These are phyloP conservation scores for Brachyopa scutellaris DNA, from an alignment of 2,888 invertebrate species.

Conservation along the genomic window DNA sequence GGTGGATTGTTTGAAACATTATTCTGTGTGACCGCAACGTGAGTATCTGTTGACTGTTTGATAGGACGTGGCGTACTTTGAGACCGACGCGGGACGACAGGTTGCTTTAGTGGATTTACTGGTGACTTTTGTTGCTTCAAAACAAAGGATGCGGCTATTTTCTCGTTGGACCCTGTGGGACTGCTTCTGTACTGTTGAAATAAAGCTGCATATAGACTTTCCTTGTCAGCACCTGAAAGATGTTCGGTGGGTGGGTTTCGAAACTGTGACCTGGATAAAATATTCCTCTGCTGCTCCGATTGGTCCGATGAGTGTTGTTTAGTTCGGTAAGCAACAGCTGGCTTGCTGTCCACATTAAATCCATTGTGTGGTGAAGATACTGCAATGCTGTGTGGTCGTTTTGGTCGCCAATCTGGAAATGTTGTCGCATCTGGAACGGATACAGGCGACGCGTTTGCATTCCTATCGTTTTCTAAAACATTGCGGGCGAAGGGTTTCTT, in stretches of 20 bases:
- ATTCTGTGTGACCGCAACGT: conserved; percentile 46
- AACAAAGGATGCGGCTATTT: conserved; percentile 73
- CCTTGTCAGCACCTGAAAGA: conserved; percentile 76
- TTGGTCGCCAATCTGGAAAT: conserved; percentile 47
- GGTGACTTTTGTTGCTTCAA: conserved; percentile 41
- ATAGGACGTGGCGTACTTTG: conserved; percentile 80
- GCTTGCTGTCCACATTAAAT: conserved; percentile 37
- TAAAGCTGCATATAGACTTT: conserved; percentile 79
- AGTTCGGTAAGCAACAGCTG: conserved; percentile 12
- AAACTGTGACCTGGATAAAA: conserved; percentile 37
- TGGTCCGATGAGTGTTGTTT: conserved; percentile 50
- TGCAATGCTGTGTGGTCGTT: conserved; percentile 86
- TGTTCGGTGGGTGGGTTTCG: conserved; percentile 43
- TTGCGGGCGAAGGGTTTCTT: conserved; percentile 62
- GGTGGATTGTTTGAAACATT: conserved; percentile 61
- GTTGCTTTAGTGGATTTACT: conserved; percentile 69
- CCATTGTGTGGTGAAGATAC: conserved; percentile 77
- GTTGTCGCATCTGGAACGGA: conserved; percentile 57
- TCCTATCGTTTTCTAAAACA: conserved; percentile 30
- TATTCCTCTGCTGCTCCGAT: conserved; percentile 34
- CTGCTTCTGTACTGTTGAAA: conserved; percentile 80
- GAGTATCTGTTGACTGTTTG: conserved; percentile 67
- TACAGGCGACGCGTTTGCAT: conserved; percentile 35
- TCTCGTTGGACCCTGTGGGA: conserved; percentile 75
- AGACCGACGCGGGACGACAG: conserved; percentile 80